Percentiles rank a stretch among this genome's conserved stretches.
Conservation (phyloP, 2,888 invertebrate species). For the Glomeris marginata region DNA sequence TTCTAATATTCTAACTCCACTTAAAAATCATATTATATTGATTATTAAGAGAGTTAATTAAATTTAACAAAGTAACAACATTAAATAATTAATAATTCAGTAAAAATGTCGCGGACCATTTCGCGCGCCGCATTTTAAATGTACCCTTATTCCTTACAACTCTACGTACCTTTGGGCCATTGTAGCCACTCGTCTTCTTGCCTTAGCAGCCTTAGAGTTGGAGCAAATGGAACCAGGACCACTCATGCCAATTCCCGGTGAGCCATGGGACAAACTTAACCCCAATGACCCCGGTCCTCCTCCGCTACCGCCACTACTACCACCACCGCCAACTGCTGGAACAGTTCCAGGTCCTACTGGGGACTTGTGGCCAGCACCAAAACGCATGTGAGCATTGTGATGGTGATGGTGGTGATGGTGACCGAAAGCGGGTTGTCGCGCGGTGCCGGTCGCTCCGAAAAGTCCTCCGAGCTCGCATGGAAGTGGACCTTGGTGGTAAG, state of each 20-base stretch:
- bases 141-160: too few relatives aligned
- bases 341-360: constrained; percentile 14
- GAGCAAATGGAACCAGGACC: background rate
- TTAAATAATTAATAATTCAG: background rate
- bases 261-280: constrained; percentile 2
- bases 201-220: constrained; percentile 36
- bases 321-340: constrained; percentile 1
- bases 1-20: too few relatives aligned
- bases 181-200: constrained; percentile 73
- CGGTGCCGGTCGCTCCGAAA: constrained; percentile 6
- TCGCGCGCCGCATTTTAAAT: too few relatives aligned
- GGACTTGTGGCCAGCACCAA: background rate
- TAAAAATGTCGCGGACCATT: too few relatives aligned
- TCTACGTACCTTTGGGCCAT: constrained; percentile 47
- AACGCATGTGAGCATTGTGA: constrained; percentile 1
- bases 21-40: too few relatives aligned
- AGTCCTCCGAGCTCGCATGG: constrained; percentile 6
- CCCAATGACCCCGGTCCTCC: constrained; percentile 3
- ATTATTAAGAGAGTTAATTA: too few relatives aligned
- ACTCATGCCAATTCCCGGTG: background rate
- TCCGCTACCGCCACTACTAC: background rate
- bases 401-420: constrained; percentile 7
- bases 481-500: background rate
- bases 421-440: background rate
- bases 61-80: too few relatives aligned